phyloP scores from a whole-genome alignment of 2,797 vertebrate genomes.

The Cynodonichthys magdalenae region DNA sequence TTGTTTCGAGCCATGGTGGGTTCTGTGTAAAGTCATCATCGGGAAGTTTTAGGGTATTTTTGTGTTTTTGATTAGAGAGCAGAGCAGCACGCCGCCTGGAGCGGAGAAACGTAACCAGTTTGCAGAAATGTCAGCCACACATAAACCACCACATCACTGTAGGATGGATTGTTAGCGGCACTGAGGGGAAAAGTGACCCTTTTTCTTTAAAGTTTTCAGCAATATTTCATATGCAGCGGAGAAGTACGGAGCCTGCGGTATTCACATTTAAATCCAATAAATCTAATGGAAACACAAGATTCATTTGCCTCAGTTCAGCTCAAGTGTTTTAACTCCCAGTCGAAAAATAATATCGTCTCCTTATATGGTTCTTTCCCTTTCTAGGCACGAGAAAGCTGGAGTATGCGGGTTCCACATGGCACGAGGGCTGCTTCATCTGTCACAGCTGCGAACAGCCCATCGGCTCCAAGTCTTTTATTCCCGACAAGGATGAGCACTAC shows the following conservation, averaged over 20 bases:
- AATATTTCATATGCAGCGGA: conserved; percentile 54
- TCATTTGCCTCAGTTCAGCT: conserved; percentile 31
- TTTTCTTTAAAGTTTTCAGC: conserved; percentile 26
- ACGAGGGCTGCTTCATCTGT: conserved; percentile 96
- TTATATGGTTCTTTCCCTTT: conserved; percentile 5
- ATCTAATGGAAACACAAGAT: conserved; percentile 34
- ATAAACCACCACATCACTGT: conserved; percentile 38
- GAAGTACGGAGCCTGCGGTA: conserved; percentile 38
- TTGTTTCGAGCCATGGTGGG: conserved; percentile 10
- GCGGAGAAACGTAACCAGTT: conserved; percentile 35
- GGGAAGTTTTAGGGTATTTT: conserved; percentile 27
- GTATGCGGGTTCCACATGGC: conserved; percentile 96
- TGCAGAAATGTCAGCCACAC: conserved; percentile 32
- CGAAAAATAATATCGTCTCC: conserved; percentile 24
- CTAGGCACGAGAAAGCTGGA: conserved; percentile 96
- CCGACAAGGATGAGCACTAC: conserved; percentile 96
- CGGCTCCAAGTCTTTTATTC: conserved; percentile 96
- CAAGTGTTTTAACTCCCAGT: conserved; percentile 45
- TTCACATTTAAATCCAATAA: conserved; percentile 55
- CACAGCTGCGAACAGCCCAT: conserved; percentile 96
- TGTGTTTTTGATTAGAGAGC: conserved; percentile 32
- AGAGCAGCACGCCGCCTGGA: conserved; percentile 23
- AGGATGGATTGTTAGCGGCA: conserved; percentile 47
- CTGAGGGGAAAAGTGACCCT: conserved; percentile 29
- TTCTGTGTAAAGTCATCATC: conserved; percentile 24